phyloP scores from a whole-genome alignment of 2,113 vertebrate species.

The Osmerus eperlanus region DNA sequence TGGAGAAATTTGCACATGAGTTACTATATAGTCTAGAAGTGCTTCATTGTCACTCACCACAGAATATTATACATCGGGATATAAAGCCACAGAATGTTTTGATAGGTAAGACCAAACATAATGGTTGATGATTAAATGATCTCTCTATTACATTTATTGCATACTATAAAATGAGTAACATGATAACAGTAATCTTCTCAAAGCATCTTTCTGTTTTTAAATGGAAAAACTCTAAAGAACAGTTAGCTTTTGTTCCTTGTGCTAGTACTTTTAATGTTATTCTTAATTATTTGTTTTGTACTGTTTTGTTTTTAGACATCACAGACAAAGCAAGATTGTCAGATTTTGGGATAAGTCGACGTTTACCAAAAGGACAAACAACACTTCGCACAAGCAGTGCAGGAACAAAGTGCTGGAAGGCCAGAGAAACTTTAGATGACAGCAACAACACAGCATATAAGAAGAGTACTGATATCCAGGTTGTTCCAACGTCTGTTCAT shows the following conservation, averaged over 20 bases:
- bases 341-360: conserved; percentile 65
- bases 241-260: not conserved
- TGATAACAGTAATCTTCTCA: no score
- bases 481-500: conserved; percentile 5
- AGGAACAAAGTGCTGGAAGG: conserved; percentile 65
- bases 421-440: conserved; percentile 51
- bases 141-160: no score
- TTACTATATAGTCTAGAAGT: conserved; percentile 48
- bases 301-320: conserved; percentile 42
- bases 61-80: conserved; percentile 57
- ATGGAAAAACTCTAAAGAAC: not conserved
- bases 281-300: not conserved
- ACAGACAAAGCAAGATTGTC: conserved; percentile 40
- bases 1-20: conserved; percentile 28
- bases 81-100: conserved; percentile 70
- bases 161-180: not conserved
- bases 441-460: conserved; percentile 43
- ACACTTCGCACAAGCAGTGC: conserved; percentile 41
- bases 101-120: conserved; percentile 48
- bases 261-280: not conserved
- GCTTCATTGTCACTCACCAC: conserved; percentile 42
- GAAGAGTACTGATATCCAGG: conserved; percentile 62
- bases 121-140: not conserved
- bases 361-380: conserved; percentile 38
- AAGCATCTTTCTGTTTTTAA: no score